These are phyloP conservation scores for Mythimna pallens DNA, from an alignment of 2,888 invertebrate species.

Conservation along the genomic window DNA sequence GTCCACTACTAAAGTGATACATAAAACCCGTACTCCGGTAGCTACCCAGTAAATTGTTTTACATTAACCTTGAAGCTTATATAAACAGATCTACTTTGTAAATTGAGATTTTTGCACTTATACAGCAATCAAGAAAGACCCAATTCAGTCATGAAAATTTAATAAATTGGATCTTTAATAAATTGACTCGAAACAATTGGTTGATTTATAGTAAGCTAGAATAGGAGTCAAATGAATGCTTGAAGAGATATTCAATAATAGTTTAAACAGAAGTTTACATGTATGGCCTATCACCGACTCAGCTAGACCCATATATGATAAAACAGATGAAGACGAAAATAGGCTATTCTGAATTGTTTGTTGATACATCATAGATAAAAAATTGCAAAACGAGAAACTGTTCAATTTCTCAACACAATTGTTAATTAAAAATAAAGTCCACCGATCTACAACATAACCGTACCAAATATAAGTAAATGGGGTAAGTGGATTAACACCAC, in stretches of 20 bases:
- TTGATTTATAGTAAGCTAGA: not conserved
- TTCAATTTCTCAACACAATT: not conserved
- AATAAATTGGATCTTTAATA: not conserved
- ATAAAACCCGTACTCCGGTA: slow-evolving; percentile 34
- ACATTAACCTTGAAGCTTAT: slow-evolving; percentile 44
- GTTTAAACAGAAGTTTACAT: not conserved
- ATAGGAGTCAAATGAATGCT: not conserved
- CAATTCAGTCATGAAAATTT: not conserved
- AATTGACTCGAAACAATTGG: slow-evolving; percentile 1
- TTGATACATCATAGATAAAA: not conserved
- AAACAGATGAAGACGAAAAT: slow-evolving; percentile 8
- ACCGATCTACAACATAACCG: not conserved
- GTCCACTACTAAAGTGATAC: slow-evolving; percentile 60
- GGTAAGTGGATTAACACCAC: not conserved
- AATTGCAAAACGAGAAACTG: not conserved
- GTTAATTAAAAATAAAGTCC: not conserved
- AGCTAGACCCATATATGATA: not conserved
- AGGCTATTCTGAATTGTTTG: not conserved
- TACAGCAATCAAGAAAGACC: not conserved
- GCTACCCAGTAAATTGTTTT: slow-evolving; percentile 46
- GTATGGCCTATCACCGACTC: not conserved
- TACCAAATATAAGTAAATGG: not conserved
- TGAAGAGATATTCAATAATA: not conserved
- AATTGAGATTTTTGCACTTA: slow-evolving; percentile 13
- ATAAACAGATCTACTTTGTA: slow-evolving; percentile 16